Evolutionary conservation across 2,888 invertebrate species (phyloP), one percentile per base, ranked within the genome.

Genomic region (Aleiodes leptofemur): DNA sequence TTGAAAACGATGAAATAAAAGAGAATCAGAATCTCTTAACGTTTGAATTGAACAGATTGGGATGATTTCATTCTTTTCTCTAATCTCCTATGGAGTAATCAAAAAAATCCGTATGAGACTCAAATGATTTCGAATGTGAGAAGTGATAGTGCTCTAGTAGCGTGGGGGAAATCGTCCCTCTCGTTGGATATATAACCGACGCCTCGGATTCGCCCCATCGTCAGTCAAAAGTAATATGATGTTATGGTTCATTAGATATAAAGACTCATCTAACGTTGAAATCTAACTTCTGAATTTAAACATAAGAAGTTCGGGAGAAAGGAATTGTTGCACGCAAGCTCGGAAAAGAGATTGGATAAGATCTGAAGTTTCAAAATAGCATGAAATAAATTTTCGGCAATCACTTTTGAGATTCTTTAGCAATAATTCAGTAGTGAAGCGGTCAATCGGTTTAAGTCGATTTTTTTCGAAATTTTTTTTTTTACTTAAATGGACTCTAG

Each of bases 191-290:
- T n/a, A n/a, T n/a, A n/a, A n/a, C 77, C 71, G 50, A 74, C 79
- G 81, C 78, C 81, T 76, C n/a, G 83, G 80, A 79, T 77, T 72
- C 77, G 81, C 81, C 79, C 83, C 82, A 75, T 82, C 84, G 82
- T 84, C 86, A 87, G 88, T 88, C 82, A 83, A 84, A 87, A 83
- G 83, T 84, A 82, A 83, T 84, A 81, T 83, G 86, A 79, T 79
- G 79, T 68, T 73, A 78, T 82, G 81, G 84, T 76, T 72, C 80
- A 73, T n/a, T 71, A 74, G 72, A 76, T 73, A 48, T 69, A 29
- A 64, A 50, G 76, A 69, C 71, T 73, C 55, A 68, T 69, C 69
- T 69, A 72, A 74, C 23, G 34, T 34, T 31, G 51, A 53, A 76
- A 34, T 55, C 50, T 50, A 59, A 74, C 68, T 68, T 56, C 61